Conservation (phyloP, 2,113 vertebrate genomes). For the Picathartes gymnocephalus region DNA sequence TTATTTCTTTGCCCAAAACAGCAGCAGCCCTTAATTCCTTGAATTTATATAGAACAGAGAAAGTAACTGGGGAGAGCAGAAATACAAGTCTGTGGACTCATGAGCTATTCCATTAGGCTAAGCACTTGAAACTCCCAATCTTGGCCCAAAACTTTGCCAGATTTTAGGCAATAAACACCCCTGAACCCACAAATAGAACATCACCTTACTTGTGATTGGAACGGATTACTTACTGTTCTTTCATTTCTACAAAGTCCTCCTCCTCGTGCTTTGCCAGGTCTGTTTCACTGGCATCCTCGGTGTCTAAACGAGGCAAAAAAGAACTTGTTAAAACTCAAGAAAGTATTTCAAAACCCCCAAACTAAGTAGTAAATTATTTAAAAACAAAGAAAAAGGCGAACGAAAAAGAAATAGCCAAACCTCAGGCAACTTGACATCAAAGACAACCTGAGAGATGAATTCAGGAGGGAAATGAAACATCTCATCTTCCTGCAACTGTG, state of each 20-base stretch:
- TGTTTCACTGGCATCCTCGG: slow-evolving; percentile 97
- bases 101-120: background rate
- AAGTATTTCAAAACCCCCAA: fast-evolving
- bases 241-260: slow-evolving; percentile 96
- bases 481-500: background rate
- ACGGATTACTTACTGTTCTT: slow-evolving; percentile 88
- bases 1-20: background rate
- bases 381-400: background rate
- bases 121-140: background rate
- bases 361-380: background rate
- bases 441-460: background rate
- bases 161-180: background rate
- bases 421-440: background rate
- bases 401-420: background rate
- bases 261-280: slow-evolving; percentile 96
- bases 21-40: background rate
- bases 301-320: slow-evolving; percentile 74
- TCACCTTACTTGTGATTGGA: background rate
- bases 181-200: background rate
- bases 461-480: background rate
- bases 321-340: background rate
- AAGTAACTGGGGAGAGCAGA: background rate
- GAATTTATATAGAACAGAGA: background rate
- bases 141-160: background rate
- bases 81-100: background rate